Percentiles rank a stretch among this genome's conserved stretches.
phyloP scores from a whole-genome alignment of 2,888 invertebrate species.

The Tetheella fluctuosa region DNA sequence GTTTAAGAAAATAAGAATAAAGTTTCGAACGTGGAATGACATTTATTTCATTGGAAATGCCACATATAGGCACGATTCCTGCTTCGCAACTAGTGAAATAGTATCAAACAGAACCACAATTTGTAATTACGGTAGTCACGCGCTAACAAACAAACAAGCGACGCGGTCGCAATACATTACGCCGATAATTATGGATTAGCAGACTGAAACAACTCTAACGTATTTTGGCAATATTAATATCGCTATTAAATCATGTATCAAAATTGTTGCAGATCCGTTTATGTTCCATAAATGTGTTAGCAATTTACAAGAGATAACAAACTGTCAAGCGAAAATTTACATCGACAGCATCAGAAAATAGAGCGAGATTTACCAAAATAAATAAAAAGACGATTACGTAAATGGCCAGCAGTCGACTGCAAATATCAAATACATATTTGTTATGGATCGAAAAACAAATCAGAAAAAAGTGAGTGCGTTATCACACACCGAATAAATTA shows the following conservation, averaged over 20 bases:
- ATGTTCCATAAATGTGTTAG: constrained; percentile 33
- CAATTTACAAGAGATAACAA: constrained; percentile 40
- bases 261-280: constrained; percentile 46
- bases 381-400: constrained; percentile 56
- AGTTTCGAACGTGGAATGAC: not conserved
- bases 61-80: not conserved
- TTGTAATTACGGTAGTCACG: constrained; percentile 59
- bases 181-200: constrained; percentile 65
- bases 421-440: constrained; percentile 36
- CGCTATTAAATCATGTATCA: constrained; percentile 55
- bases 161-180: constrained; percentile 56
- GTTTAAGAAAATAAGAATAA: not conserved
- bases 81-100: constrained; percentile 43
- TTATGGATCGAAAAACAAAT: constrained; percentile 52
- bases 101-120: constrained; percentile 51
- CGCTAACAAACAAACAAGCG: constrained; percentile 58
- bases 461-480: constrained; percentile 45
- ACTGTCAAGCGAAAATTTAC: constrained; percentile 27
- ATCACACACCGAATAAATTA: constrained; percentile 57
- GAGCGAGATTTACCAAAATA: constrained; percentile 28
- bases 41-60: not conserved
- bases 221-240: constrained; percentile 57
- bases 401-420: constrained; percentile 45
- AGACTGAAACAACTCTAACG: constrained; percentile 57
- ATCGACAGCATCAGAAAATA: constrained; percentile 15